phyloP scores from a whole-genome alignment of 2,797 vertebrate genomes.

The Australoheros facetus region DNA sequence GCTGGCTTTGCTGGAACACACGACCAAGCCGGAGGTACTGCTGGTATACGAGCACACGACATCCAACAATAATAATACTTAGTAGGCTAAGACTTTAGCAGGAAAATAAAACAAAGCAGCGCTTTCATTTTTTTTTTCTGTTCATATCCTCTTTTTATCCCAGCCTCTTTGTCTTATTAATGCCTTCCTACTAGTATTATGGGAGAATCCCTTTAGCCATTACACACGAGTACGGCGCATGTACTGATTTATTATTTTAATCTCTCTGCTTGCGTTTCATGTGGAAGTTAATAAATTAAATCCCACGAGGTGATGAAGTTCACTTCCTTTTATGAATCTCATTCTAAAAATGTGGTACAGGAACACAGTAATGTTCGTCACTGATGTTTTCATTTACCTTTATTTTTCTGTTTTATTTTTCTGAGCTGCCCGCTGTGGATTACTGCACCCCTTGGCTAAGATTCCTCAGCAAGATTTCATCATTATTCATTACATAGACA shows the following conservation, averaged over 20 bases:
- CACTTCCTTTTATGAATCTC: slow-evolving; percentile 9
- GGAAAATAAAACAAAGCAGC: slow-evolving; percentile 21
- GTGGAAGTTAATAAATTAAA: slow-evolving; percentile 26
- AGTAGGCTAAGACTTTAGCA: slow-evolving; percentile 35
- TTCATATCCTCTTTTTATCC: slow-evolving; percentile 13
- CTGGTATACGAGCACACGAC: slow-evolving; percentile 29
- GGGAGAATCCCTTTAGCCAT: background rate
- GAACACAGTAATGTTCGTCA: background rate
- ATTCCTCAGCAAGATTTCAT: background rate
- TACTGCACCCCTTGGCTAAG: background rate
- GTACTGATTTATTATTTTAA: slow-evolving; percentile 45
- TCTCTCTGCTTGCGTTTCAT: slow-evolving; percentile 16
- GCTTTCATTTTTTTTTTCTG: background rate
- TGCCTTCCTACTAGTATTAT: slow-evolving; percentile 1
- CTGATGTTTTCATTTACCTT: background rate
- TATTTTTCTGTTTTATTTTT: background rate
- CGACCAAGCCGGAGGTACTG: slow-evolving; percentile 28
- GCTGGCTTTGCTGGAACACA: slow-evolving; percentile 34
- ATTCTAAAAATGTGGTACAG: background rate
- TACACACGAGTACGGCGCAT: background rate
- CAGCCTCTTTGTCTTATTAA: slow-evolving; percentile 9
- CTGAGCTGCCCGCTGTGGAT: background rate
- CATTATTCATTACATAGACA: background rate
- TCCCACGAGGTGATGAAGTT: slow-evolving; percentile 13
- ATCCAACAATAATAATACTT: slow-evolving; percentile 51